Evolutionary conservation across 2,113 vertebrate species (phyloP).

Genomic region (Phrynocephalus versicolor): DNA sequence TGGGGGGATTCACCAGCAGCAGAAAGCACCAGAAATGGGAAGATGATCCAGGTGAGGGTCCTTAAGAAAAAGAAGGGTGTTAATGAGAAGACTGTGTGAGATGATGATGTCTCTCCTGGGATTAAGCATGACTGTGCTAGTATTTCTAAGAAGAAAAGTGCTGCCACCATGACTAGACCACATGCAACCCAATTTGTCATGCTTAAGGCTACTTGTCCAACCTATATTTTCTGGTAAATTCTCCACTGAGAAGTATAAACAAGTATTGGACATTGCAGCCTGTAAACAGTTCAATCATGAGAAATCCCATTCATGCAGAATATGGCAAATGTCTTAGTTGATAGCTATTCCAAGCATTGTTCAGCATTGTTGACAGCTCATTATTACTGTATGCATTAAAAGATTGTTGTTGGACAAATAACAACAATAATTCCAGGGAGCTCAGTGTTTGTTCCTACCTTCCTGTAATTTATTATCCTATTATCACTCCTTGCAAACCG

Average conservation of each 20-base stretch:
- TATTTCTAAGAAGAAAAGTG: background rate
- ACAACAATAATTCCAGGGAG: slow-evolving; percentile 16
- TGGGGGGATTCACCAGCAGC: background rate
- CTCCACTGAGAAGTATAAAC: background rate
- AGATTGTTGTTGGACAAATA: slow-evolving; percentile 45
- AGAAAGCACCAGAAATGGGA: background rate
- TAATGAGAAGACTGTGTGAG: background rate
- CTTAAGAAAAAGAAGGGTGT: background rate
- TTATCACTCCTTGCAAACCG: slow-evolving; percentile 75
- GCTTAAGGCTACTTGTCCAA: slow-evolving; percentile 15
- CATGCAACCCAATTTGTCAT: slow-evolving; percentile 12
- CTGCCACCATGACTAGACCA: background rate
- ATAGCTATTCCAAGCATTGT: background rate
- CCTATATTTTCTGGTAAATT: background rate
- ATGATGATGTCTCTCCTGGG: background rate
- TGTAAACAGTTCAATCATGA: background rate
- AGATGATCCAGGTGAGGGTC: no score
- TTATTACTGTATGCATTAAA: slow-evolving; percentile 28
- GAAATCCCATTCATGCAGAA: background rate
- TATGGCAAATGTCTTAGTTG: rapidly evolving
- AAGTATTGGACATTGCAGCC: background rate
- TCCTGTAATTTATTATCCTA: slow-evolving; percentile 75
- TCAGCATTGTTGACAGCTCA: slow-evolving; percentile 24
- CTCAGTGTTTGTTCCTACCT: slow-evolving; percentile 50
- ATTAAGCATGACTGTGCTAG: background rate